Conservation (phyloP, 2,113 vertebrate genomes). For the Limanda limanda region DNA sequence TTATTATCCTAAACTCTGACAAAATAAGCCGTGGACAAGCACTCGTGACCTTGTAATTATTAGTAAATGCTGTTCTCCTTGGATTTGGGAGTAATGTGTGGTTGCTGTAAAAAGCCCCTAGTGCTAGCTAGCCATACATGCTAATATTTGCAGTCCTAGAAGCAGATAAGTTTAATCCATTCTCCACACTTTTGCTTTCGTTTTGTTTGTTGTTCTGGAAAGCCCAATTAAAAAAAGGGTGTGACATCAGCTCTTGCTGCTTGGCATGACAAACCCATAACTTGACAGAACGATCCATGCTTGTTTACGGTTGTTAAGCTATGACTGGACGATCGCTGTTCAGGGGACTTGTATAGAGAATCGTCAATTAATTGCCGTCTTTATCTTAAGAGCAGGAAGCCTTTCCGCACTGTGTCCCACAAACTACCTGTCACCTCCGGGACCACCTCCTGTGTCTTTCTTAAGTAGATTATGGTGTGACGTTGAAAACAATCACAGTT, state of each 20-base stretch:
- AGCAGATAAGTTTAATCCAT: background rate
- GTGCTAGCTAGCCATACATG: background rate
- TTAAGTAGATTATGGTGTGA: constrained; percentile 48
- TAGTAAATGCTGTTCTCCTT: background rate
- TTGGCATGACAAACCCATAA: background rate
- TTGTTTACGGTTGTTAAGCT: background rate
- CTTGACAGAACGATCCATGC: background rate
- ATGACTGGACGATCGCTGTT: constrained; percentile 1
- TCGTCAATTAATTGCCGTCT: constrained; percentile 44
- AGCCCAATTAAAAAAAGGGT: background rate
- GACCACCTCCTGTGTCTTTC: constrained; percentile 32
- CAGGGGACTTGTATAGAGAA: constrained; percentile 13
- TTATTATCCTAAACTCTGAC: background rate
- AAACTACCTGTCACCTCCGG: constrained; percentile 58
- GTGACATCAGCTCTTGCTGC: background rate
- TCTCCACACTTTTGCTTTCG: background rate
- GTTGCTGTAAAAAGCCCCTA: background rate
- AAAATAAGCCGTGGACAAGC: background rate
- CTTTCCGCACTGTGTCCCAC: constrained; percentile 35
- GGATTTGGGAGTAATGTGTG: background rate
- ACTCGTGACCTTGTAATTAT: background rate
- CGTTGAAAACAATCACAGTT: constrained; percentile 49
- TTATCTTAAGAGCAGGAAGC: constrained; percentile 32
- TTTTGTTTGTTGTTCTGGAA: background rate
- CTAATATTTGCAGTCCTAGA: background rate